A percentile compares a stretch with the other conserved stretches of the same genome.
These are phyloP conservation scores for Gallinago nigripennis DNA, from an alignment of 2,797 vertebrate genomes.

Conservation along the genomic window DNA sequence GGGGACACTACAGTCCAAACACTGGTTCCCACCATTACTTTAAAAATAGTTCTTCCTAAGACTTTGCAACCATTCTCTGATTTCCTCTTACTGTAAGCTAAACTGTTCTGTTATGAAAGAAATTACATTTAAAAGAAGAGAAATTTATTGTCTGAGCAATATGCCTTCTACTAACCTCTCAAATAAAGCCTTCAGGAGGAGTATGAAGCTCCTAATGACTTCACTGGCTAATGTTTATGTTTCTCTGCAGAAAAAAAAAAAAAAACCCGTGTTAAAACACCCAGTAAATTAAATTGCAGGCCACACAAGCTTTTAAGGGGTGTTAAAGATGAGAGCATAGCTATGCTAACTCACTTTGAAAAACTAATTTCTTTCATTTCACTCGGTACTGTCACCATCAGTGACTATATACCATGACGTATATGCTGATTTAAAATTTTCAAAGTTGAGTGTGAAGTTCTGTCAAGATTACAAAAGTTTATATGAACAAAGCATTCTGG, in stretches of 20 bases:
- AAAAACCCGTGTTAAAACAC: background rate
- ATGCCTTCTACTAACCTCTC: background rate
- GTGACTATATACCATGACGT: background rate
- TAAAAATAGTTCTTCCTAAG: slow-evolving; percentile 49
- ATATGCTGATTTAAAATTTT: background rate
- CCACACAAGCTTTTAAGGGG: background rate
- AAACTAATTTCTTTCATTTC: background rate
- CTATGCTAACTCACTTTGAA: background rate
- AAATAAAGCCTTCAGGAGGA: slow-evolving; percentile 10
- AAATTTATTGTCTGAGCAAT: slow-evolving; percentile 22
- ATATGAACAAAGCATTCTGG: background rate
- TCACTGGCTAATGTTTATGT: background rate
- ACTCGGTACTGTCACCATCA: background rate
- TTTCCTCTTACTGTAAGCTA: slow-evolving; percentile 2
- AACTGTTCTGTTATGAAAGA: slow-evolving; percentile 36
- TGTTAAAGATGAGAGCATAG: background rate
- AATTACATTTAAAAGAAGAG: slow-evolving; percentile 11
- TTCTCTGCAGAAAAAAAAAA: background rate
- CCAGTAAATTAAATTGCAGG: background rate
- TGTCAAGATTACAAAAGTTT: background rate
- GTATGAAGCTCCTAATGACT: background rate
- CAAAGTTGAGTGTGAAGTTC: background rate
- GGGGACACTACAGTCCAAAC: slow-evolving; percentile 6
- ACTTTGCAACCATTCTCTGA: background rate
- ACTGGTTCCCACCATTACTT: slow-evolving; percentile 24